Percentiles rank a stretch among this genome's conserved stretches.
phyloP scores from a whole-genome alignment of 2,113 vertebrate species.

The Petroica traversi region DNA sequence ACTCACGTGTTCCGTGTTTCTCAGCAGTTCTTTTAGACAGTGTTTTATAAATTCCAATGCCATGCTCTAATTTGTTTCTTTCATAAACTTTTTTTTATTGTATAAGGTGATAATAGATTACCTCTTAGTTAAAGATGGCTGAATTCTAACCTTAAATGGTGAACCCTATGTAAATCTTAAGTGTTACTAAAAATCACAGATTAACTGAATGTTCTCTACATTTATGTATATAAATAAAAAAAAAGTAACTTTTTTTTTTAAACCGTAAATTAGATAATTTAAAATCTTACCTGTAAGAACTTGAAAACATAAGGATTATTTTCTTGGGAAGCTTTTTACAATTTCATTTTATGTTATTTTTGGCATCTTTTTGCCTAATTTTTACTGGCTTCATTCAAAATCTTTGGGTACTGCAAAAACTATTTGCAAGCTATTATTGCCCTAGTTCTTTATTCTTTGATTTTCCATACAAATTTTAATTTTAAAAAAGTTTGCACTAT shows the following conservation, averaged over 20 bases:
- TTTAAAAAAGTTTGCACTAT: not conserved
- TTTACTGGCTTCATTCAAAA: slow-evolving; percentile 1
- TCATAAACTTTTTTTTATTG: not conserved
- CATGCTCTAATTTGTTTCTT: not conserved
- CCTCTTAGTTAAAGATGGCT: not conserved
- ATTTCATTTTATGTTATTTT: not conserved
- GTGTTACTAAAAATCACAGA: not conserved
- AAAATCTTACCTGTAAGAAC: not conserved
- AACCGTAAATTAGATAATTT: not conserved
- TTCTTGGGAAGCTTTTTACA: not conserved
- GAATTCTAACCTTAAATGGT: not conserved
- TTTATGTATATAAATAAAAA: slow-evolving; percentile 18
- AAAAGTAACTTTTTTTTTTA: not conserved
- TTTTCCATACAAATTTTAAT: slow-evolving; percentile 22
- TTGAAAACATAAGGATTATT: not conserved
- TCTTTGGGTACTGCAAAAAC: not conserved
- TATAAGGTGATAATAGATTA: not conserved
- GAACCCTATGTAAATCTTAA: not conserved
- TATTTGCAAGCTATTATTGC: not conserved
- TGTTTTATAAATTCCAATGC: not conserved
- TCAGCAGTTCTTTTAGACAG: slow-evolving; percentile 25
- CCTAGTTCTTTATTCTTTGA: not conserved
- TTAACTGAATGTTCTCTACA: not conserved
- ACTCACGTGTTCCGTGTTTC: not conserved
- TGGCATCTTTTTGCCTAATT: not conserved